Percentiles rank a stretch among this genome's conserved stretches.
Conservation (phyloP, 1,140 invertebrate species). For the Neodiprion fabricii region DNA sequence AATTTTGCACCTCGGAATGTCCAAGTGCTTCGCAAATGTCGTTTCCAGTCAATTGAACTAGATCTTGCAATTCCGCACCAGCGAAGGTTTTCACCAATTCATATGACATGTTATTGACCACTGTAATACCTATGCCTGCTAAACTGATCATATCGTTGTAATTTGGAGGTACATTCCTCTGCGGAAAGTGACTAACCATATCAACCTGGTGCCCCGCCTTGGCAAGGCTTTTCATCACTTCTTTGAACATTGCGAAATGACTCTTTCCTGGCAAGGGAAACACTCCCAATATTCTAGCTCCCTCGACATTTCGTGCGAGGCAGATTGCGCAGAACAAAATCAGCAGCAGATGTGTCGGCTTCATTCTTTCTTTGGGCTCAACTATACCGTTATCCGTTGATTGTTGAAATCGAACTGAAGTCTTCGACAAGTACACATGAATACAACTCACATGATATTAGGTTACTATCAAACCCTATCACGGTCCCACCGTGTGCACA, state of each 20-base stretch:
- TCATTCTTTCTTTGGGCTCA: neutral
- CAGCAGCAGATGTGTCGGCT: neutral
- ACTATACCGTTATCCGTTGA: no score
- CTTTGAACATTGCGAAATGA: conserved; percentile 63
- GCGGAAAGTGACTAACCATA: conserved; percentile 43
- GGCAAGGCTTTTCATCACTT: conserved; percentile 59
- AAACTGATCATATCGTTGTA: conserved; percentile 55
- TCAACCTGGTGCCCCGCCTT: conserved; percentile 58
- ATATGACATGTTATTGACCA: conserved; percentile 40
- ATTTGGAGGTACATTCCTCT: conserved; percentile 42
- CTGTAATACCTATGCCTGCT: conserved; percentile 42
- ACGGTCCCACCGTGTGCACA: no score
- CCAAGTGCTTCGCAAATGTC: conserved; percentile 26
- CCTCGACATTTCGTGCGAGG: conserved; percentile 8
- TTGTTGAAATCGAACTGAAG: no score
- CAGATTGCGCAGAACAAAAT: neutral
- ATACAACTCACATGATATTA: no score
- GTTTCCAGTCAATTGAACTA: neutral
- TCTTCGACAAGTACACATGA: no score
- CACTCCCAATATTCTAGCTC: conserved; percentile 52
- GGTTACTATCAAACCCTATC: no score
- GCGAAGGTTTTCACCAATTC: conserved; percentile 43
- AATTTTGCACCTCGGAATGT: conserved; percentile 34
- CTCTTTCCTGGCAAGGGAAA: conserved; percentile 62
- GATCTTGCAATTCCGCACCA: conserved; percentile 39